A percentile compares a stretch with the other conserved stretches of the same genome.
Evolutionary conservation across 2,888 invertebrate species (phyloP).

Genomic region (Caenorhabditis sp.): DNA sequence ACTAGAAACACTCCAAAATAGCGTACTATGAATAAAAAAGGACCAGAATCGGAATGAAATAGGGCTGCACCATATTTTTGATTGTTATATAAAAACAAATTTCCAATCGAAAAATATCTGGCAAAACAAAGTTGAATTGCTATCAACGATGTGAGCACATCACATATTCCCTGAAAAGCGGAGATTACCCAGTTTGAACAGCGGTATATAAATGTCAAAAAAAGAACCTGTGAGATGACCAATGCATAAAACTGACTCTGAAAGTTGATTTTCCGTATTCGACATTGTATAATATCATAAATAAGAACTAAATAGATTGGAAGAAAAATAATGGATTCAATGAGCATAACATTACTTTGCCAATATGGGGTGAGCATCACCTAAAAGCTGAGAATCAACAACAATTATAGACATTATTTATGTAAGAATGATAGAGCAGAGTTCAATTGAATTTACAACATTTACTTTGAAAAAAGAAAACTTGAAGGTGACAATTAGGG

Average conservation of each 20-base stretch:
- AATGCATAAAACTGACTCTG: conserved; percentile 7
- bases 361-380: conserved; percentile 13
- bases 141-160: conserved; percentile 15
- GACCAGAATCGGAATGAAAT: conserved; percentile 18
- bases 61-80: conserved; percentile 6
- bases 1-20: conserved; percentile 23
- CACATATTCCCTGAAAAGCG: conserved; percentile 20
- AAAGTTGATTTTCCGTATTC: neutral
- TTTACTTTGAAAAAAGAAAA: neutral
- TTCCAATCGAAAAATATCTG: conserved; percentile 21
- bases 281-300: conserved; percentile 8
- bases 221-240: conserved; percentile 22
- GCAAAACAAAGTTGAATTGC: conserved; percentile 14
- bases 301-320: conserved; percentile 17
- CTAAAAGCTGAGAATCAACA: neutral
- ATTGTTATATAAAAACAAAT: conserved; percentile 8
- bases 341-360: conserved; percentile 20
- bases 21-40: conserved; percentile 21
- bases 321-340: conserved; percentile 14
- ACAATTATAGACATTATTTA: no score
- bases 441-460: neutral
- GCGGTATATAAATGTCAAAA: neutral
- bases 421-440: no score
- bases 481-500: conserved; percentile 1
- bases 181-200: neutral